Base-by-base conservation (phyloP, 2,797 vertebrate species). In the Hoplostethus mediterraneus region DNA sequence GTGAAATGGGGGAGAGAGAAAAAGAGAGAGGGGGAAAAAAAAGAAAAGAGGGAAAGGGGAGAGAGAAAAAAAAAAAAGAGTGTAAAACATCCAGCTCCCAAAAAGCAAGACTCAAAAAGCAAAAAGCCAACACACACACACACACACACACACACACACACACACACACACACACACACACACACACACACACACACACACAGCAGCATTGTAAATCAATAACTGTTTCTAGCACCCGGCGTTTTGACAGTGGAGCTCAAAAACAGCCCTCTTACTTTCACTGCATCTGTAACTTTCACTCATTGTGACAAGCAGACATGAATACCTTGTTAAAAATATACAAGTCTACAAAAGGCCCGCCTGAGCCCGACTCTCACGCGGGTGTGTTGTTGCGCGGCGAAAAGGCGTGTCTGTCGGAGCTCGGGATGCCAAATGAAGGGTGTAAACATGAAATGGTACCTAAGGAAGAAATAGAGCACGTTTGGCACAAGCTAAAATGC, bases 1-100 rank as follows among this genome's bases (percentile, higher is more conserved):
- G 96, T 95, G 93, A 95, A 95, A 95, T 79, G 84, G 61, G 63
- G 63, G 62, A 48, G 21, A 47, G 25, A 13, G 10, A 25, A 10
- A 86, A 64, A 86, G 90, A 80, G 89, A 80, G 84, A 64, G 6
- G 70, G 17, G 13, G 17, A 25, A 49, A 5, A 40, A 28, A 28
- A 30, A 14, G n/a, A 31, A 10, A 40, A 12, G 36, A 54, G 21
- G 11, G 52, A n/a, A 58, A 48, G 53, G 16, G 72, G 33, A 10
- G 21, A 70, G 70, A 81, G 54, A 36, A 36, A 61, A 63, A 56
- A 36, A 36, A 61, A 63, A 87, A 83, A 83, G 79, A 89, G 84
- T 82, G 77, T 71, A 84, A 89, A 89, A 91, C 73, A 91, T 83
- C 71, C 75, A 81, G 69, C 60, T 68, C 73, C 70, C 75, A 74